phyloP scores from a whole-genome alignment of 2,888 invertebrate genomes.

The Cenopis cana region DNA sequence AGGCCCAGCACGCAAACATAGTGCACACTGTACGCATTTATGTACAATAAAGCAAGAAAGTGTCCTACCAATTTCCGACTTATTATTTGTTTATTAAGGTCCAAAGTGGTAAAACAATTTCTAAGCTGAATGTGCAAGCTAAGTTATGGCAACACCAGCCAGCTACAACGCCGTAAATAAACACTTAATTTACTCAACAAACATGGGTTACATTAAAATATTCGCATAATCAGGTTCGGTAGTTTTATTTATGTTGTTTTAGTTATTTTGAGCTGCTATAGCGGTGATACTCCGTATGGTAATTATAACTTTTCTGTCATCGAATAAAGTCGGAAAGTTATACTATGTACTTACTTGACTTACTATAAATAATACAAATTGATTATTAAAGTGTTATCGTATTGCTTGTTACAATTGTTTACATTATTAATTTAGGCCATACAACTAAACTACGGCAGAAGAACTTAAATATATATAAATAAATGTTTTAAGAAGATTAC shows the following conservation, averaged over 20 bases:
- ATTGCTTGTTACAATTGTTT: not conserved
- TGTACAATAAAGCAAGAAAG: too few relatives aligned
- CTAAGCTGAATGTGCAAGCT: conserved; percentile 45
- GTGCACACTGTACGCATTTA: conserved; percentile 53
- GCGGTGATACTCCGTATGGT: not conserved
- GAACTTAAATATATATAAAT: too few relatives aligned
- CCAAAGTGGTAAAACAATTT: too few relatives aligned
- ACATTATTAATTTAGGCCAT: not conserved
- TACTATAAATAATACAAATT: not conserved
- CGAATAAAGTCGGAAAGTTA: too few relatives aligned
- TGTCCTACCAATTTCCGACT: too few relatives aligned
- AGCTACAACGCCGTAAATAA: conserved; percentile 55
- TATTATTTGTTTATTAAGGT: too few relatives aligned
- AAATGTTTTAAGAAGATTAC: too few relatives aligned
- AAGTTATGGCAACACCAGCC: conserved; percentile 55
- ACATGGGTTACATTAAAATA: conserved; percentile 56
- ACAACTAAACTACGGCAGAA: not conserved
- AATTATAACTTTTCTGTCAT: too few relatives aligned
- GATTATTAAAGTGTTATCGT: not conserved
- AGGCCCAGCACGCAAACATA: conserved; percentile 42
- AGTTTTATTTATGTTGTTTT: conserved; percentile 46
- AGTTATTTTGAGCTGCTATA: conserved; percentile 35
- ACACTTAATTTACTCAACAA: conserved; percentile 55
- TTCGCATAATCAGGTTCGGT: conserved; percentile 47
- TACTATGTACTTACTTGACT: too few relatives aligned